These are phyloP conservation scores for Alviniconcha strummeri DNA, from an alignment of 2,888 invertebrate species.

Conservation along the genomic window DNA sequence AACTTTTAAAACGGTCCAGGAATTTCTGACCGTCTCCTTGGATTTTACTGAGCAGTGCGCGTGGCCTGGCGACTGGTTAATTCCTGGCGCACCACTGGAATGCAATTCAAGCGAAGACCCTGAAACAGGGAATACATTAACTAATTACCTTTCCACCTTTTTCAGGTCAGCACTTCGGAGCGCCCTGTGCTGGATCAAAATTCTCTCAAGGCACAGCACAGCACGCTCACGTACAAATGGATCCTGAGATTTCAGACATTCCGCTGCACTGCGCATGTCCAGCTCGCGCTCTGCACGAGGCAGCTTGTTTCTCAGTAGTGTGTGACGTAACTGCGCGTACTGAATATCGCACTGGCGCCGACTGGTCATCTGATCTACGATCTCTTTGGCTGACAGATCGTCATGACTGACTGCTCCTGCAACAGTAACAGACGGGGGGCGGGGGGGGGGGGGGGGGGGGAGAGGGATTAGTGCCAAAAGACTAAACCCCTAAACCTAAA, in stretches of 20 bases:
- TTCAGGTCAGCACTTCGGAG: not conserved
- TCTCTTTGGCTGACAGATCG: not conserved
- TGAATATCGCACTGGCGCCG: not conserved
- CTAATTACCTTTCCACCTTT: not conserved
- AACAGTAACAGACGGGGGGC: not conserved
- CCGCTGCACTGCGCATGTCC: not conserved
- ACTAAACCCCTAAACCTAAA: not conserved
- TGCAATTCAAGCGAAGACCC: not conserved
- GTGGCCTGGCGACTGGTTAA: no score
- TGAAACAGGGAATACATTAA: not conserved
- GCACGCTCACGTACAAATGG: not conserved
- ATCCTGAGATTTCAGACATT: not conserved
- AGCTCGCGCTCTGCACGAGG: not conserved
- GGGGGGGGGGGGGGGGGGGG: no score
- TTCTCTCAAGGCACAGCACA: not conserved
- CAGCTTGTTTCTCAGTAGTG: not conserved
- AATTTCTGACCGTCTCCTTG: no score
- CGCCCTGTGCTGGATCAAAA: not conserved
- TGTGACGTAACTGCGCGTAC: not conserved
- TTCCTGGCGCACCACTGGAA: not conserved
- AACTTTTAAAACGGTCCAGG: no score
- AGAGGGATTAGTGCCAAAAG: not conserved
- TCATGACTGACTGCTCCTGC: not conserved
- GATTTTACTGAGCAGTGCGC: no score
- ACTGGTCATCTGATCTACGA: not conserved